Percentiles rank a stretch among this genome's conserved stretches.
Conservation (phyloP, 2,113 vertebrate genomes). For the Lepisosteus oculatus region DNA sequence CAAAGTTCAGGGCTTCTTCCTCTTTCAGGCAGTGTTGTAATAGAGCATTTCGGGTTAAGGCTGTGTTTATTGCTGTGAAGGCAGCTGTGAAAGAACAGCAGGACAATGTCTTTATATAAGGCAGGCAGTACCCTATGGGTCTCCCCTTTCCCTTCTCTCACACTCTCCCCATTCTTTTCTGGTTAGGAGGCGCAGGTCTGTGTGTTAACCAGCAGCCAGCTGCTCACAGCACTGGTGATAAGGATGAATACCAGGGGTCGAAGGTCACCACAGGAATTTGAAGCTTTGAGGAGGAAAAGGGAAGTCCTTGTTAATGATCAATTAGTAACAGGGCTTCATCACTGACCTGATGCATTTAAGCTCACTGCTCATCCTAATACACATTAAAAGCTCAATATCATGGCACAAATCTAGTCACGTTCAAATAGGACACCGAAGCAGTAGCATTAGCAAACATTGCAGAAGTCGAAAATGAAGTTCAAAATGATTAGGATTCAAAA, state of each 20-base stretch:
- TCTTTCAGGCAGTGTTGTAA: no score
- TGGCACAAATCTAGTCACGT: no score
- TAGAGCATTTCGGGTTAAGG: no score
- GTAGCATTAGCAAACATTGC: background rate
- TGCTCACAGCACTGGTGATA: constrained; percentile 37
- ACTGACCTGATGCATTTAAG: background rate
- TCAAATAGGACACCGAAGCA: background rate
- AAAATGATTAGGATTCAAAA: no score
- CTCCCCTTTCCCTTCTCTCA: constrained; percentile 14
- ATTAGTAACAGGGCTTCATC: background rate
- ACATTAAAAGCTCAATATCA: background rate
- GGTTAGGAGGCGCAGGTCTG: constrained; percentile 50
- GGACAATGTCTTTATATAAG: no score
- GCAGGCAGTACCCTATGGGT: background rate
- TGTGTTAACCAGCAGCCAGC: constrained; percentile 39
- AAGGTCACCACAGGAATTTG: constrained; percentile 48
- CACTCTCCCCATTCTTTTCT: background rate
- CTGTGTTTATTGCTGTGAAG: no score
- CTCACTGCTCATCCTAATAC: background rate
- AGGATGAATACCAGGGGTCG: constrained; percentile 41
- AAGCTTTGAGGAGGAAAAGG: constrained; percentile 44
- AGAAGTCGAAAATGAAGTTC: background rate
- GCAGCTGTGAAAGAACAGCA: no score
- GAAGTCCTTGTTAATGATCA: constrained; percentile 9
- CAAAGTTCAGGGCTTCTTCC: no score